Evolutionary conservation across 2,888 invertebrate genomes (phyloP).

Genomic region (Metellina segmentata): DNA sequence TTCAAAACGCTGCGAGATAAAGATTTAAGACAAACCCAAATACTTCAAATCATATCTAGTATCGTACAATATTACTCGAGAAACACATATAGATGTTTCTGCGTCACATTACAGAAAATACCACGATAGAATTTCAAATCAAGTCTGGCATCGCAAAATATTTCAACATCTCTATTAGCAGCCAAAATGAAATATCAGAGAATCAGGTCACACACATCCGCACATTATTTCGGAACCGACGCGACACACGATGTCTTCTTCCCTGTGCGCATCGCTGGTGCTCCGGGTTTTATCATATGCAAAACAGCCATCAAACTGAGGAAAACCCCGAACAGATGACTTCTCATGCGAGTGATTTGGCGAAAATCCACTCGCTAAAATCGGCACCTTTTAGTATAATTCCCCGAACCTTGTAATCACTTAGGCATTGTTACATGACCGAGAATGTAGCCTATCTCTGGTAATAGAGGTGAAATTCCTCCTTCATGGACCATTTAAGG

Average conservation of each 20-base stretch:
- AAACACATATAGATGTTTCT: too few relatives aligned
- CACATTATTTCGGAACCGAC: neutral
- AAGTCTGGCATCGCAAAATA: too few relatives aligned
- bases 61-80: too few relatives aligned
- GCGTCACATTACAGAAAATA: too few relatives aligned
- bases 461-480: slow-evolving; percentile 16
- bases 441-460: neutral
- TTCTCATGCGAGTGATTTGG: slow-evolving; percentile 45
- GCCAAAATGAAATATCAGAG: too few relatives aligned
- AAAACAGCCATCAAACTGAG: slow-evolving; percentile 15
- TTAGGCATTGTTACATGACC: slow-evolving; percentile 17
- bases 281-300: slow-evolving; percentile 4
- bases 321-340: slow-evolving; percentile 44
- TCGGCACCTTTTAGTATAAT: slow-evolving; percentile 57
- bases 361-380: slow-evolving; percentile 44
- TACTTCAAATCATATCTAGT: too few relatives aligned
- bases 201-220: too few relatives aligned
- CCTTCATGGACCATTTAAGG: slow-evolving; percentile 52
- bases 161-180: too few relatives aligned
- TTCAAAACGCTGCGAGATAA: too few relatives aligned
- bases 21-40: too few relatives aligned
- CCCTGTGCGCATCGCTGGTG: neutral
- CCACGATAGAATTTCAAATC: too few relatives aligned
- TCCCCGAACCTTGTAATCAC: slow-evolving; percentile 36
- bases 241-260: neutral